Evolutionary conservation across 23 tunicate species (phyloP), one percentile per base, ranked within the genome.

Genomic region (Halocynthia aurantium): DNA sequence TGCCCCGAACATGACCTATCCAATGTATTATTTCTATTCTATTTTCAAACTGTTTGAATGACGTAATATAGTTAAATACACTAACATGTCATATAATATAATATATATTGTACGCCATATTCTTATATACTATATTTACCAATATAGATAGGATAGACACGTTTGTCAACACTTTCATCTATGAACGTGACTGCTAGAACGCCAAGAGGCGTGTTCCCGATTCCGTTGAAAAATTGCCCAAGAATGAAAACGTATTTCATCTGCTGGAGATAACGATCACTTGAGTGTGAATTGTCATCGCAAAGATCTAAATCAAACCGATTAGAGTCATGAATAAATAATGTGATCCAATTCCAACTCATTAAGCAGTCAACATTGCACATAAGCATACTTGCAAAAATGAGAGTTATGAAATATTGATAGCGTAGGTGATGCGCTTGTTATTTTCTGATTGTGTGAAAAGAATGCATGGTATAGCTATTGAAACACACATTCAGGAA

Each of bases 161-260:
- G 53, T 8, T 85, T 77, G 56, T 81, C 86, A 52, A 91, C 91
- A 65, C 84, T 91, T 72, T 91, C 97, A 77, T 91, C 87, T 10
- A 91, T 77, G 51, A 85, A 84, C 7, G 90, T 85, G 7, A 91
- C 82, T 6, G 87, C 85, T 7, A 91, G 84, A 9, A 81, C 86
- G 67, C 92, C 80, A 6, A 91, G 75, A 6, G 97, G 97, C 40
- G 97, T 81, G 67, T 81, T 75, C 21, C 97, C 97, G 50, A 78
- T 71, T 50, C 97, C 97, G 73, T 65, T 77, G 44, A 91, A 58
- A 72, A 91, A 81, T 77, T 91, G 97, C 4, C 88, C 97, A 7
- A 91, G 57, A 62, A 85, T 21, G 61, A 91, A 85, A 13, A 91
- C 84, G 68, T 85, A 91, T 67, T 91, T 91, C 90, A 91, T 84